Conservation (phyloP, 2,113 vertebrate species). For the Holacanthus passer region DNA sequence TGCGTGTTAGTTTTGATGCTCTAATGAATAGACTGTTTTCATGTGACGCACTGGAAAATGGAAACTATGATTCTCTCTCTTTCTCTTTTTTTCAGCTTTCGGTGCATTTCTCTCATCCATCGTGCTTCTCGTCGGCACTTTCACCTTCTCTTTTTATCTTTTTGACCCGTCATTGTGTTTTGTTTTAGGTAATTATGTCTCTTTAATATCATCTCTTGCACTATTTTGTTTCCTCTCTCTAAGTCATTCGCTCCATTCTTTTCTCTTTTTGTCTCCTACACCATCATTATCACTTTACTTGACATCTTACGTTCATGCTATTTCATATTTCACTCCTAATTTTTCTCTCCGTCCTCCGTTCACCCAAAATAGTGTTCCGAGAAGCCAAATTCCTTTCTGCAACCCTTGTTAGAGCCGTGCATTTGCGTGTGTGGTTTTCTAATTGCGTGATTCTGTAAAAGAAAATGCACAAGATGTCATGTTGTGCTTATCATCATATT, state of each 20-base stretch:
- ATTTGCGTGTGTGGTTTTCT: not conserved
- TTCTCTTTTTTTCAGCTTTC: slow-evolving; percentile 6
- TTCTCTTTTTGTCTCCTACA: not conserved
- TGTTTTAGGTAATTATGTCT: slow-evolving; percentile 23
- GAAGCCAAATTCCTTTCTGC: slow-evolving; percentile 1
- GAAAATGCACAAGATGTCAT: slow-evolving; percentile 26
- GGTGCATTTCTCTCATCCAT: slow-evolving; percentile 16
- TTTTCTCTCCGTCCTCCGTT: slow-evolving; percentile 4
- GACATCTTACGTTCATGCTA: slow-evolving; percentile 10
- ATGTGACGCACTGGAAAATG: slow-evolving; percentile 74
- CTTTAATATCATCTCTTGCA: slow-evolving; percentile 2
- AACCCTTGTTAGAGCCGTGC: not conserved
- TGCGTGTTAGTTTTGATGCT: slow-evolving; percentile 73
- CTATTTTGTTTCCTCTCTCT: not conserved
- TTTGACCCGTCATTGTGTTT: not conserved
- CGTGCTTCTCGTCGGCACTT: slow-evolving; percentile 23
- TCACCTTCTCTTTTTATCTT: slow-evolving; percentile 50
- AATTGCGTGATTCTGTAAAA: slow-evolving; percentile 14
- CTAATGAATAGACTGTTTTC: slow-evolving; percentile 76
- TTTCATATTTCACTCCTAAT: not conserved
- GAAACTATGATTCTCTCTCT: slow-evolving; percentile 70
- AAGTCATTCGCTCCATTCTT: not conserved
- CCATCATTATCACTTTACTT: slow-evolving; percentile 30
- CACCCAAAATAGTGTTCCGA: slow-evolving; percentile 5
- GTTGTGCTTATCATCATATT: slow-evolving; percentile 40